Evolutionary conservation across 2,797 vertebrate genomes (phyloP), one percentile per base, ranked within the genome.

Genomic region (Lithobates pipiens): DNA sequence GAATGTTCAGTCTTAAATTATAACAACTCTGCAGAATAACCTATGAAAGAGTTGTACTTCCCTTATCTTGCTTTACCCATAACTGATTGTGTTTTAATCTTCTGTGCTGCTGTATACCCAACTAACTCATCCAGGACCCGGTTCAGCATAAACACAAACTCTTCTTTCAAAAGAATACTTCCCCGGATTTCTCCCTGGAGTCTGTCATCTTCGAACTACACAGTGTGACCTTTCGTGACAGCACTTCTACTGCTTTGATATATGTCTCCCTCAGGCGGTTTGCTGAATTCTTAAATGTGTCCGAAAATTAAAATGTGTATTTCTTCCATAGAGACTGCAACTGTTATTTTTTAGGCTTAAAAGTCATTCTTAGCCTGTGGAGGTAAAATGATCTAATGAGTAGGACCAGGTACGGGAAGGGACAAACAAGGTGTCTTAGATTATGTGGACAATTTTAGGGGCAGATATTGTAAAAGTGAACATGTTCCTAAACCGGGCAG

Each of bases 171-270:
- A 44, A 72, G 54, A 72, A 80, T 44, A 82, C 70, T 82, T 74
- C 13, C 69, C 54, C 42, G 54, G 21, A 82, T 74, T 74, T 82
- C 80, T 71, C 80, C 25, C 13, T 50, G 70, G 80, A 82, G 80
- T 82, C 80, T 82, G 80, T 74, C 80, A 82, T 82, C 61, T 34
- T 74, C 34, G 73, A 65, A 82, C 80, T 82, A 82, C 69, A 82
- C 61, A 73, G 70, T 82, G 70, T 82, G 80, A 82, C 80, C 80
- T 82, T 82, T 82, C 39, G 54, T 74, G 80, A 82, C 80, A 82
- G 80, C 80, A 63, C 70, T 74, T 73, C 46, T 42, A 74, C 69
- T 15, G 80, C 70, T 73, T 74, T 82, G 70, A 82, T 82, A 73
- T 27, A 82, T 82, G 70, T 82, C 72, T 82, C 70, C 80, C 80